A percentile compares a stretch with the other conserved stretches of the same genome.
Conservation (phyloP, 2,888 invertebrate genomes). For the Cantharis rustica region DNA sequence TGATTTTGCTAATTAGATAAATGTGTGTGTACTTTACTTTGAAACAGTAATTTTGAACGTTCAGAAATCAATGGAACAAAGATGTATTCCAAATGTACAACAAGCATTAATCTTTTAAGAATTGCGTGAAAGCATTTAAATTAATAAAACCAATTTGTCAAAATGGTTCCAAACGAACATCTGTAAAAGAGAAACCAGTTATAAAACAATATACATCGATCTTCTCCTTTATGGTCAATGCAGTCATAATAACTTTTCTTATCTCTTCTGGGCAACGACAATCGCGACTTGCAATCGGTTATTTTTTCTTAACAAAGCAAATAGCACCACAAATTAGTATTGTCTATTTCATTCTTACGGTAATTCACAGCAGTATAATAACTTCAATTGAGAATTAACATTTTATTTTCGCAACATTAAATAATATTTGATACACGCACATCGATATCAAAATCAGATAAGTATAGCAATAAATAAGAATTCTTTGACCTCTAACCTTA, state of each 20-base stretch:
- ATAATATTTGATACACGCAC: slow-evolving; percentile 8
- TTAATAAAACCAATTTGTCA: slow-evolving; percentile 1
- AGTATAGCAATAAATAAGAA: slow-evolving; percentile 31
- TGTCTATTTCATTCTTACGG: slow-evolving; percentile 16
- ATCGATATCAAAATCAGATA: slow-evolving; percentile 16
- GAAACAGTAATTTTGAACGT: too few relatives aligned
- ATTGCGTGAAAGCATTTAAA: background rate
- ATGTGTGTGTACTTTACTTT: too few relatives aligned
- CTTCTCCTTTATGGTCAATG: background rate
- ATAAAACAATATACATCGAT: slow-evolving; percentile 2
- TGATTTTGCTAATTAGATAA: too few relatives aligned
- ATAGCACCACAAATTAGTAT: background rate
- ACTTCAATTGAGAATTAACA: slow-evolving; percentile 14
- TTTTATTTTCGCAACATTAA: slow-evolving; percentile 21
- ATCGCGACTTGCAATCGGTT: background rate
- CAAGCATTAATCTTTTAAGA: background rate
- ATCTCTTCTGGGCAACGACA: background rate
- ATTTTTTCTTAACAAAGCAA: slow-evolving; percentile 1
- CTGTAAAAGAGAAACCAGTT: background rate
- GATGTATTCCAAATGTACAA: too few relatives aligned
- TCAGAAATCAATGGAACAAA: too few relatives aligned
- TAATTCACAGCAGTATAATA: slow-evolving; percentile 2
- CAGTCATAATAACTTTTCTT: background rate
- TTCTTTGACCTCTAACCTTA: slow-evolving; percentile 32
- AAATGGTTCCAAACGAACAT: background rate